Evolutionary conservation across 2,113 vertebrate genomes (phyloP).

Genomic region (Laterallus jamaicensis): DNA sequence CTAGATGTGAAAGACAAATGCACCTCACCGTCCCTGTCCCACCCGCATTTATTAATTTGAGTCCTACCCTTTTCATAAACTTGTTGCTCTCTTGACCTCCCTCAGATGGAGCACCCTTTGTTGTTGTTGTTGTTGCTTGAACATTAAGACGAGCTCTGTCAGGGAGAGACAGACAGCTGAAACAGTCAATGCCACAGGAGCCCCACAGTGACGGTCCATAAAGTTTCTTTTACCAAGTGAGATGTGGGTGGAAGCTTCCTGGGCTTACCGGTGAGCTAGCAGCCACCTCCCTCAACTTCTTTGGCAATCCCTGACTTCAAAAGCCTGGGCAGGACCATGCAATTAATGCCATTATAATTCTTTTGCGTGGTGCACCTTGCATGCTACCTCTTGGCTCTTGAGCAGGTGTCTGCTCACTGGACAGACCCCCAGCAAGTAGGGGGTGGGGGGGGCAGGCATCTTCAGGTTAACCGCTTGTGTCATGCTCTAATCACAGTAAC

Average conservation of each 20-base stretch:
- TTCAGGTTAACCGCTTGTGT: not conserved
- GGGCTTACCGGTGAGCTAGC: not conserved
- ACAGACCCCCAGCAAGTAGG: not conserved
- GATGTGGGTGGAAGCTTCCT: not conserved
- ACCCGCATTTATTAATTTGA: constrained; percentile 28
- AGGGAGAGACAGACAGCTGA: not conserved
- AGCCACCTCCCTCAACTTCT: not conserved
- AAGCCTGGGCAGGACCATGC: not conserved
- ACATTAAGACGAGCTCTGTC: not conserved
- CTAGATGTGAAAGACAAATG: constrained; percentile 41
- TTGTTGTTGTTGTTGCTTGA: not conserved
- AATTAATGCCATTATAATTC: not conserved
- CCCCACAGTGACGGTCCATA: not conserved
- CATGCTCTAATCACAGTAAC: not conserved
- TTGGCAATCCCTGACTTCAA: not conserved
- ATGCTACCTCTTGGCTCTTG: not conserved
- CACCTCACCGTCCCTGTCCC: not conserved
- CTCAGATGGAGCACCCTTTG: not conserved
- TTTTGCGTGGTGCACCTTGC: not conserved
- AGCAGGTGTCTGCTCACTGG: rapidly evolving
- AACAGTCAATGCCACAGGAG: not conserved
- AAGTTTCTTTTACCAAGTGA: not conserved
- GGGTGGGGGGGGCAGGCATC: not conserved
- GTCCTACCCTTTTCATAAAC: constrained; percentile 10
- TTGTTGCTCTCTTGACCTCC: constrained; percentile 21